Evolutionary conservation across 2,888 invertebrate genomes (phyloP).

Genomic region (Palloptera scutellata): DNA sequence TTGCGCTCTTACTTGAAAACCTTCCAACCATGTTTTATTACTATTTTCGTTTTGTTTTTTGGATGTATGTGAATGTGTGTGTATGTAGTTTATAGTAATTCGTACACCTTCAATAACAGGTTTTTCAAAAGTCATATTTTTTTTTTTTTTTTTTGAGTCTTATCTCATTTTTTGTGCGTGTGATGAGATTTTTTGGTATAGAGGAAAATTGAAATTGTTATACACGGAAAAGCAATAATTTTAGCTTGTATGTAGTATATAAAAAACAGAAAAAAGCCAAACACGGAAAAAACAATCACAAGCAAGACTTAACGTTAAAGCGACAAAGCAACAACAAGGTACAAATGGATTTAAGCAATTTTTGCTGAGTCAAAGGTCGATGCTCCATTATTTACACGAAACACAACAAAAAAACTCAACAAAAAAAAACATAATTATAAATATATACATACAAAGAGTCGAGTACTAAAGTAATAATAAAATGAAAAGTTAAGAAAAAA

Average conservation of each 20-base stretch:
- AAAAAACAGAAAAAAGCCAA: neutral
- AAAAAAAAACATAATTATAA: no score
- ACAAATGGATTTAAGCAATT: conserved; percentile 15
- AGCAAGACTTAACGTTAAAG: neutral
- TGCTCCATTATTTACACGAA: conserved; percentile 20
- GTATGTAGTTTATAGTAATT: neutral
- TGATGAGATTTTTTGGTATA: neutral
- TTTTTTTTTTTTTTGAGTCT: neutral
- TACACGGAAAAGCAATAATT: neutral
- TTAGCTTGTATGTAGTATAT: neutral
- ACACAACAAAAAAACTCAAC: no score
- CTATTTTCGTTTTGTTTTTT: conserved; percentile 3
- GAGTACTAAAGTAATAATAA: neutral
- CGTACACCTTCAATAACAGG: conserved; percentile 12
- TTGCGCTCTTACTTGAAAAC: neutral
- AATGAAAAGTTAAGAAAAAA: neutral
- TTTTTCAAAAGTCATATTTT: neutral
- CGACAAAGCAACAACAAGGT: neutral
- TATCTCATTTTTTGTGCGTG: neutral
- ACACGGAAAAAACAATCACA: neutral
- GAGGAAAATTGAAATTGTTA: neutral
- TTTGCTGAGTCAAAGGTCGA: conserved; percentile 37
- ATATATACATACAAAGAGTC: neutral
- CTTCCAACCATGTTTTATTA: neutral
- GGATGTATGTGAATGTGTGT: neutral